Evolutionary conservation across 2,888 invertebrate genomes (phyloP).

Genomic region (Caradrina kadenii): DNA sequence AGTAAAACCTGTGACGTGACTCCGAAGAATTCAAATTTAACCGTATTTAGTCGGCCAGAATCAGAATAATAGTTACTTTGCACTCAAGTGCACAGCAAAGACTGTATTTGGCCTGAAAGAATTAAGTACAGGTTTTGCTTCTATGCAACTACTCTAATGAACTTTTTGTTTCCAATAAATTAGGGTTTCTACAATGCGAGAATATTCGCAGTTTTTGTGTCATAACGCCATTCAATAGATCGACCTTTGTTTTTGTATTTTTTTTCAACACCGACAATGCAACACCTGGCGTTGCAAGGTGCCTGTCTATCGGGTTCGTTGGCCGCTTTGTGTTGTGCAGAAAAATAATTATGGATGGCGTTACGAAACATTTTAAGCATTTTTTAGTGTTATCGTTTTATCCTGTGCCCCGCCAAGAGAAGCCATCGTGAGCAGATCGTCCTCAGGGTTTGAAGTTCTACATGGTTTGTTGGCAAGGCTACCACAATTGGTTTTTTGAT

Average conservation of each 20-base stretch:
- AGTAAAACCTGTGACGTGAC: conserved; percentile 48
- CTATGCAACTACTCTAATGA: conserved; percentile 45
- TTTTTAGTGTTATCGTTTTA: conserved; percentile 69
- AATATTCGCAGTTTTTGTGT: conserved; percentile 66
- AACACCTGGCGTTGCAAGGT: conserved; percentile 67
- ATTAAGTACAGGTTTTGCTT: conserved; percentile 47
- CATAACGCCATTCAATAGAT: conserved; percentile 72
- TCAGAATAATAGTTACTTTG: not conserved
- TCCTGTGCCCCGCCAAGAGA: conserved; percentile 80
- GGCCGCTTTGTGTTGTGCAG: conserved; percentile 62
- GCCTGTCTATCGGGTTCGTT: conserved; percentile 67
- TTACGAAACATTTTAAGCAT: conserved; percentile 72
- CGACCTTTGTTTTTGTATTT: conserved; percentile 66
- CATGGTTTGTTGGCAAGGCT: conserved; percentile 86
- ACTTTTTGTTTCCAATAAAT: conserved; percentile 56
- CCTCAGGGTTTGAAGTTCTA: conserved; percentile 84
- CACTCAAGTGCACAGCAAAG: not conserved
- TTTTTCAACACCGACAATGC: conserved; percentile 64
- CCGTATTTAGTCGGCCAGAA: not conserved
- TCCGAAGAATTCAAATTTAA: conserved; percentile 20
- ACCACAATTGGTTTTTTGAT: conserved; percentile 65
- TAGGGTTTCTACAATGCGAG: conserved; percentile 53
- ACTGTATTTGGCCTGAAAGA: conserved; percentile 9
- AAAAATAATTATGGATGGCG: conserved; percentile 69
- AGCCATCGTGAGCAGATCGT: conserved; percentile 80